Evolutionary conservation across 1,140 invertebrate species (phyloP), one percentile per base, ranked within the genome.

Genomic region (Aphelenchoides fujianensis): DNA sequence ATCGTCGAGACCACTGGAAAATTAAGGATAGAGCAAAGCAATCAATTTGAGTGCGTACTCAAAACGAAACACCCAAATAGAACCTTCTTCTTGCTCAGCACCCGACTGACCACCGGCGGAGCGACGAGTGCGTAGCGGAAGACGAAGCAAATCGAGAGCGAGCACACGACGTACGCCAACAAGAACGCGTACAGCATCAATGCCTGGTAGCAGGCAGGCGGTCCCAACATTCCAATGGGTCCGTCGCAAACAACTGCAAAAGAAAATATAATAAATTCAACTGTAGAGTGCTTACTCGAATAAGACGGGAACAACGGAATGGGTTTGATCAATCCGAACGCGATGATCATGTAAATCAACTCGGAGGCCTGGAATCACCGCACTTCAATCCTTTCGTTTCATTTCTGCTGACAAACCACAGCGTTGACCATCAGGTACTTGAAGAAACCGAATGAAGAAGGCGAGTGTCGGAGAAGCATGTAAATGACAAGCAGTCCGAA

Each of bases 281-380:
- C n/a, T n/a, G n/a, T n/a, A n/a, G n/a, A n/a, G n/a, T n/a, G n/a
- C 41, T 48, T 48, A 48, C 41, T 23, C 12, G 41, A 48, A 59
- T 59, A 59, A 5, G 55, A 59, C 23, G 55, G 55, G 34, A 59
- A 59, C 55, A 59, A 59, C 28, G 55, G 55, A 59, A 59, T 19
- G 12, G 55, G 55, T 59, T 59, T 5, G 19, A 59, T 7, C 5
- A 59, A 5, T 30, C 34, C 7, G 19, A 7, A 59, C 55, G 55
- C 55, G 34, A 59, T 7, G 19, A 59, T 59, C 55, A 59, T 59
- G 55, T 59, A 59, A 59, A 59, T 19, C 5, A 59, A 30, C 19
- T 59, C 55, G 34, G 5, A 7, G 7, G 5, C 55, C 55, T 59
- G 34, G 12, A 48, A 12, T 16, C 23, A 48, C 23, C 23, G 23